Percentiles rank a stretch among this genome's conserved stretches.
Evolutionary conservation across 2,888 invertebrate genomes (phyloP).

Genomic region (Apantesis nais): DNA sequence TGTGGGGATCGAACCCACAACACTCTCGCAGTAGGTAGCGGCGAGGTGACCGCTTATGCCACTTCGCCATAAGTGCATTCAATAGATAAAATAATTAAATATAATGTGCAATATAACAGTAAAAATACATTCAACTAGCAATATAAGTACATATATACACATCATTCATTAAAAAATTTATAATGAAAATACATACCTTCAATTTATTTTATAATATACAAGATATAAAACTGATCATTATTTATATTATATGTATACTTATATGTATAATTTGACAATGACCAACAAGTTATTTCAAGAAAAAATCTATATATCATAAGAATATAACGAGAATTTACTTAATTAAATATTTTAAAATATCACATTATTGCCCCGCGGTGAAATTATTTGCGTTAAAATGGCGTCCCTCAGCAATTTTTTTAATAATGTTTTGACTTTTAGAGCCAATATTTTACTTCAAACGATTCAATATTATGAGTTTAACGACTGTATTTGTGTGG

Average conservation of each 20-base stretch:
- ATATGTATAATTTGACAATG: not conserved
- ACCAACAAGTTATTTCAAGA: not conserved
- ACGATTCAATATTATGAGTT: slow-evolving; percentile 34
- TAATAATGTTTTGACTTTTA: slow-evolving; percentile 46
- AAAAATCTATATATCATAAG: slow-evolving; percentile 16
- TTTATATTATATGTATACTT: no score
- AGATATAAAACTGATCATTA: not conserved
- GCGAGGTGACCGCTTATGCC: no score
- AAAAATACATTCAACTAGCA: no score
- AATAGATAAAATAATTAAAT: no score
- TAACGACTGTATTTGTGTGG: slow-evolving; percentile 36
- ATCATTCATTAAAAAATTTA: no score
- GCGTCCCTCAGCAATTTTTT: slow-evolving; percentile 17
- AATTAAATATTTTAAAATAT: slow-evolving; percentile 30
- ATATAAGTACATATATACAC: no score
- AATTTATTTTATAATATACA: not conserved
- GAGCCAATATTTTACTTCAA: slow-evolving; percentile 45
- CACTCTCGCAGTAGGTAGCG: no score
- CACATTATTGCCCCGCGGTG: slow-evolving; percentile 43
- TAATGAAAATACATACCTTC: no score
- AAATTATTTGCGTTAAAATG: slow-evolving; percentile 29
- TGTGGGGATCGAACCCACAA: no score
- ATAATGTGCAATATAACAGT: no score
- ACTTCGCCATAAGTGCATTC: no score
- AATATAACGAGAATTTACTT: slow-evolving; percentile 23